Base-by-base conservation (phyloP, 2,888 invertebrate species). In the Anorthoa munda region DNA sequence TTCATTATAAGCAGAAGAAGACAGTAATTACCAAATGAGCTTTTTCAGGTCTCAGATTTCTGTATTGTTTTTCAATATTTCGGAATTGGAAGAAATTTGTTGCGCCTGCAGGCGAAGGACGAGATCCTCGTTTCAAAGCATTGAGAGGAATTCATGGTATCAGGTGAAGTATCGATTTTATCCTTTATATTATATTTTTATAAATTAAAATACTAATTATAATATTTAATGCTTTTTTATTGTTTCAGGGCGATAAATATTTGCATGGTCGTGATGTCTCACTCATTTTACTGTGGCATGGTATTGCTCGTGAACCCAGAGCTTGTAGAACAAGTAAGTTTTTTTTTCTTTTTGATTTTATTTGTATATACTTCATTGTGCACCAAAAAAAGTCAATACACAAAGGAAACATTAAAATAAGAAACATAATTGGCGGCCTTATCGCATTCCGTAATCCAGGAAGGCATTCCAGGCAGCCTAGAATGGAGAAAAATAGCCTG, bases 61-160 rank as follows among this genome's bases (percentile, higher is more conserved):
- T 92, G 13, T 58, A 86, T 9, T 87, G 89, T 61, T 93, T 92
- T 73, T 92, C 93, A 23, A 51, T 92, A 26, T 77, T 66, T 59
- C 84, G 83, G 5, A 92, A 90, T 75, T 92, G 92, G 93, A 81
- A 66, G 12, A 78, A 69, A 23, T 73, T 81, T 21, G 71, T 39
- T 13, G n/a, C 21, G 15, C 1, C 11, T 23, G 26, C 73, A 12
- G 70, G 83, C 3, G 26, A 53, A 17, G 18, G 63, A 5, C 58
- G 17, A 11, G 84, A 84, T 21, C 53, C 65, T 45, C 84, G 85
- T 21, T 12, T 77, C 7, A 75, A 79, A 31, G 65, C 77, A 9
- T 74, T 92, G 21, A 80, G 75, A 66, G 77, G 84, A 48, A 56
- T 91, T 13, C 71, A 91, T 53, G 90, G 90, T 4, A 21, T 89